Percentiles rank a stretch among this genome's conserved stretches.
phyloP scores from a whole-genome alignment of 2,797 vertebrate species.

The Intellagama lesueurii region DNA sequence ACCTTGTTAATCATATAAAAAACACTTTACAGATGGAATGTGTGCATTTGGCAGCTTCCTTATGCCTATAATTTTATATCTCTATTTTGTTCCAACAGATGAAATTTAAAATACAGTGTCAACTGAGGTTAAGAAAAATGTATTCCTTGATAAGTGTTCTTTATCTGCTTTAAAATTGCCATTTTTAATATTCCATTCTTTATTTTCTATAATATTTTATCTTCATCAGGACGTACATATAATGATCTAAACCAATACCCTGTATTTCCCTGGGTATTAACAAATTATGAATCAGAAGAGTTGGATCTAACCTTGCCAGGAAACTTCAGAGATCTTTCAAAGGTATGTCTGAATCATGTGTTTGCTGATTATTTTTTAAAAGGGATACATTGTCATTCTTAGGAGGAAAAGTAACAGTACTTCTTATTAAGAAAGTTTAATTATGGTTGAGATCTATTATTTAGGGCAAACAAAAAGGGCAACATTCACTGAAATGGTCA shows the following conservation, averaged over 20 bases:
- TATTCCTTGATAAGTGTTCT: neutral
- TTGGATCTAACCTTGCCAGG: conserved; percentile 95
- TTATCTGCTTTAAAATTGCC: conserved; percentile 18
- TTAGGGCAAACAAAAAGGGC: too few relatives aligned
- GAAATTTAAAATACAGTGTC: conserved; percentile 20
- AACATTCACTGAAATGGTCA: too few relatives aligned
- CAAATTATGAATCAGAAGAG: conserved; percentile 96
- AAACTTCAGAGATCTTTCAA: conserved; percentile 98
- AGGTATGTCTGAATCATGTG: conserved; percentile 82
- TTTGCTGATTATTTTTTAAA: neutral
- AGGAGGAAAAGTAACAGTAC: too few relatives aligned
- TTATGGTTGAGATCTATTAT: too few relatives aligned
- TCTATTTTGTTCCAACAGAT: conserved; percentile 17
- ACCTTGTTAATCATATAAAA: neutral
- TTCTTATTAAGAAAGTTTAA: too few relatives aligned
- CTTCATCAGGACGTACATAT: conserved; percentile 90
- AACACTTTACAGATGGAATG: neutral
- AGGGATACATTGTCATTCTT: neutral
- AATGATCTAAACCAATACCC: conserved; percentile 98
- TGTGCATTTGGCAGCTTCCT: neutral
- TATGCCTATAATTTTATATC: conserved; percentile 18
- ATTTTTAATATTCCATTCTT: conserved; percentile 18
- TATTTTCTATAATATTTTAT: conserved; percentile 59
- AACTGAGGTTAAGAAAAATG: conserved; percentile 20
- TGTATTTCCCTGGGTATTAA: conserved; percentile 97